A percentile compares a stretch with the other conserved stretches of the same genome.
phyloP scores from a whole-genome alignment of 2,113 vertebrate genomes.

The Ctenodactylus gundi region DNA sequence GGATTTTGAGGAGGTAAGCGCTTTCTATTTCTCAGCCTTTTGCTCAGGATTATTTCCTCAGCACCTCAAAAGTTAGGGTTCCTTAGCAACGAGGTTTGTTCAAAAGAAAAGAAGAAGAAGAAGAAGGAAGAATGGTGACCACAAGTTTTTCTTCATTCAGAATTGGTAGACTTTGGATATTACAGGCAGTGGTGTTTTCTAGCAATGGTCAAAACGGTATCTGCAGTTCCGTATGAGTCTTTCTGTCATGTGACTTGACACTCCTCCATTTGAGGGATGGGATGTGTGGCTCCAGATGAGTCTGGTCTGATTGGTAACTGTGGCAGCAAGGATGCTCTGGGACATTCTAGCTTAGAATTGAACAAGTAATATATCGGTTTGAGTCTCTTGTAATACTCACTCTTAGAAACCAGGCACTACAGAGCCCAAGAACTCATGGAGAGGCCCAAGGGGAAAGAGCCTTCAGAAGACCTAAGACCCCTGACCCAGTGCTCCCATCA shows the following conservation, averaged over 20 bases:
- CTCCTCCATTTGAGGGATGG: neutral
- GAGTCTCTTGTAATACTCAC: neutral
- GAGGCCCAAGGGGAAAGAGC: neutral
- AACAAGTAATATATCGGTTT: neutral
- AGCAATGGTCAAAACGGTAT: neutral
- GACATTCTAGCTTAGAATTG: neutral
- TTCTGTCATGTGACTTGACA: neutral
- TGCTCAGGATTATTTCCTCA: neutral
- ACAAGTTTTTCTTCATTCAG: neutral
- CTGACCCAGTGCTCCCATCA: neutral
- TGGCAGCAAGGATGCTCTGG: neutral
- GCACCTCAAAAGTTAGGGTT: neutral
- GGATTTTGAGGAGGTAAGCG: neutral
- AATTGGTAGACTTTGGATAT: neutral
- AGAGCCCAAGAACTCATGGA: neutral
- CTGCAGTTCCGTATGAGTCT: neutral
- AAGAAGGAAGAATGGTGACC: neutral
- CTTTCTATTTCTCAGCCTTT: neutral
- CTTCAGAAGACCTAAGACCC: neutral
- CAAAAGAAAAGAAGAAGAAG: neutral
- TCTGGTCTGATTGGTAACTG: neutral
- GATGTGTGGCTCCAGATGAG: neutral
- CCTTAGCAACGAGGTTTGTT: neutral
- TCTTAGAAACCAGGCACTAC: neutral
- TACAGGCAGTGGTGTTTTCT: neutral